Evolutionary conservation across 2,113 vertebrate species (phyloP).

Genomic region (Grus americana): DNA sequence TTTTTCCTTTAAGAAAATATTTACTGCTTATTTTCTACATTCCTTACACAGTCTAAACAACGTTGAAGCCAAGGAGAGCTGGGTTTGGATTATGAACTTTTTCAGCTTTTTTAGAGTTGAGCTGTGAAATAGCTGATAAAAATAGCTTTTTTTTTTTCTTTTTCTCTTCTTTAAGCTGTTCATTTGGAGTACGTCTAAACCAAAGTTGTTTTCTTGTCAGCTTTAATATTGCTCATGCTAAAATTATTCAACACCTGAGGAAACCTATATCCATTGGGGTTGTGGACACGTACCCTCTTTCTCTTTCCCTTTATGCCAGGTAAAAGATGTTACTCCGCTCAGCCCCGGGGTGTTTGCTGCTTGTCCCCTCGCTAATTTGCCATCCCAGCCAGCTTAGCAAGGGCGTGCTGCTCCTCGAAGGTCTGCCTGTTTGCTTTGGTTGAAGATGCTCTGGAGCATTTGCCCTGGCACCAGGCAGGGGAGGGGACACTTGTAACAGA

Average conservation of each 20-base stretch:
- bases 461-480: not conserved
- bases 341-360: not conserved
- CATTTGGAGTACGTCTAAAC: not conserved
- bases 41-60: slow-evolving; percentile 40
- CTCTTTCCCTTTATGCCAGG: not conserved
- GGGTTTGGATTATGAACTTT: not conserved
- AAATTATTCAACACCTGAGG: not conserved
- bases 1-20: slow-evolving; percentile 37
- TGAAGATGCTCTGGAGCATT: not conserved
- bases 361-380: not conserved
- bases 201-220: not conserved
- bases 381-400: not conserved
- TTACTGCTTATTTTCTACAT: slow-evolving; percentile 49
- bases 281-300: not conserved
- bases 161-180: not conserved
- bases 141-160: not conserved
- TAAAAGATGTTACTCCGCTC: not conserved
- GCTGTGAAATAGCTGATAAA: not conserved
- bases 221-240: not conserved
- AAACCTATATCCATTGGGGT: not conserved
- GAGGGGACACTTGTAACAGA: not conserved
- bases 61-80: slow-evolving; percentile 3
- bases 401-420: not conserved
- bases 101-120: not conserved
- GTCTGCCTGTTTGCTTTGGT: not conserved